Evolutionary conservation across 2,888 invertebrate species (phyloP), one percentile per base, ranked within the genome.

Genomic region (Rhimphoctona megacephalus): DNA sequence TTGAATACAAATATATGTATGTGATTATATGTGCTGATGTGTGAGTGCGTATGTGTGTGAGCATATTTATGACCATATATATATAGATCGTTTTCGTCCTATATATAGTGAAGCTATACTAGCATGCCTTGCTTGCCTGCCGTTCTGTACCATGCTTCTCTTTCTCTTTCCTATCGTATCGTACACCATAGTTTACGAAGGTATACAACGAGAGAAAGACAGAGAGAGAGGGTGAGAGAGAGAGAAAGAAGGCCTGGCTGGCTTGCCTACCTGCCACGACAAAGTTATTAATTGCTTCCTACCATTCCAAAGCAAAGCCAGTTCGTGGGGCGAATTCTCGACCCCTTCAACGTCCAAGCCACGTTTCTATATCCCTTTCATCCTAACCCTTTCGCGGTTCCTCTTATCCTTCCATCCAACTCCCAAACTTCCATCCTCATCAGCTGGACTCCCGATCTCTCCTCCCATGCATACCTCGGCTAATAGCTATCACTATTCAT

Each of bases 261-360:
- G 88, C 89, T 89, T 90, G 89, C 91, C 90, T 88, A 89, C 89
- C 92, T 93, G 92, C 92, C 92, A 93, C 92, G 93, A 92, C 92
- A 91, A 93, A 93, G 93, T 93, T 93, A 93, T 93, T 93, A 93
- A 93, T 93, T 93, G 93, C 93, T 93, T 93, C 93, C 93, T 93
- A 92, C 92, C 90, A 92, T 92, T 93, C 91, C 90, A 89, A 87
- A 74, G 82, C 85, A 84, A 80, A 87, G 87, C 43, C 14, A 43
- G 43, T 43, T 3, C 90, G 86, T 85, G 85, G 85, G 86, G 91
- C 89, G 86, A 92, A 90, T 82, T 82, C 91, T 89, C 86, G 43
- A 88, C 85, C 89, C 87, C 86, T 84, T 86, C 72, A 70, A 86
- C 81, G 84, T 79, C 86, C 67, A 70, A 80, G 61, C 85, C 83